Evolutionary conservation across 2,888 invertebrate genomes (phyloP).

Genomic region (Baronia brevicornis): DNA sequence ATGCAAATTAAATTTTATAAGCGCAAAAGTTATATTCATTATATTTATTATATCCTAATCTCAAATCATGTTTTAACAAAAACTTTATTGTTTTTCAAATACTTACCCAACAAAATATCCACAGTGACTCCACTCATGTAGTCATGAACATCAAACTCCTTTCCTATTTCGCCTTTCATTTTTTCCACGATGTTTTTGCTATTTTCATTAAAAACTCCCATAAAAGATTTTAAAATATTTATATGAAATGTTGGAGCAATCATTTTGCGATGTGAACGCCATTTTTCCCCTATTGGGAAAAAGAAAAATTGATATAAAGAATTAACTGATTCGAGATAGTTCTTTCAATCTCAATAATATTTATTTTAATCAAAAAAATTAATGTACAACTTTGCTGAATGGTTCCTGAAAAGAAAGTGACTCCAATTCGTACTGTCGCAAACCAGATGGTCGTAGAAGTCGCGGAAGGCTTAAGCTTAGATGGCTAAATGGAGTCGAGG

Average conservation of each 20-base stretch:
- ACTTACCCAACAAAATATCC: conserved; percentile 81
- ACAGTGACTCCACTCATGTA: conserved; percentile 88
- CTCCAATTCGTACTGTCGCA: too few species aligned
- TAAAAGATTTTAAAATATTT: conserved; percentile 87
- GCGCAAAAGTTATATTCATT: neutral
- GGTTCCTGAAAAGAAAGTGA: too few species aligned
- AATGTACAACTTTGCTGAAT: too few species aligned
- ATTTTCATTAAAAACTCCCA: conserved; percentile 85
- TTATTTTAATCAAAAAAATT: too few species aligned
- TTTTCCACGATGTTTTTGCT: conserved; percentile 80
- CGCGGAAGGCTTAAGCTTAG: too few species aligned
- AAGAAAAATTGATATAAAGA: conserved; percentile 18
- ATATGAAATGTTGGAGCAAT: conserved; percentile 91
- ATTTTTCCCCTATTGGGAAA: conserved; percentile 87
- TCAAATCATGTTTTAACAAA: too few species aligned
- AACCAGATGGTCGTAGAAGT: too few species aligned
- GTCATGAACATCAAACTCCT: conserved; percentile 84
- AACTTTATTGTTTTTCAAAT: neutral
- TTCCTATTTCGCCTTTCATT: conserved; percentile 79
- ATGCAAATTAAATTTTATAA: too few species aligned
- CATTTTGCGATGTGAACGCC: conserved; percentile 87
- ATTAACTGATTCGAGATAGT: too few species aligned
- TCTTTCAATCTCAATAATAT: too few species aligned
- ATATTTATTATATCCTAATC: too few species aligned
- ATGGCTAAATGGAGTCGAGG: too few species aligned